Percentiles rank a stretch among this genome's conserved stretches.
phyloP scores from a whole-genome alignment of 2,888 invertebrate species.

The Temnothorax ravouxi region DNA sequence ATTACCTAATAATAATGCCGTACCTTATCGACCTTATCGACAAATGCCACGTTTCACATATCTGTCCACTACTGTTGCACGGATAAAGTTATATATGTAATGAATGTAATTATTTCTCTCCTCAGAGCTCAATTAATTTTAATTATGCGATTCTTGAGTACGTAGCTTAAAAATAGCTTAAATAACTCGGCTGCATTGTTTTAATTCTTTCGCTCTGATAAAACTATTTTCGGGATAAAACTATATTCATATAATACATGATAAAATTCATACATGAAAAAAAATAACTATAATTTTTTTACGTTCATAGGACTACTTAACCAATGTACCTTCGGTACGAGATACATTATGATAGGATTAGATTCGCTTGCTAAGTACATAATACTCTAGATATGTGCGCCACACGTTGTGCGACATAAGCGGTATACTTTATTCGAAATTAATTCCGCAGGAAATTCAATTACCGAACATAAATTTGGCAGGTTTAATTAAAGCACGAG shows the following conservation, averaged over 20 bases:
- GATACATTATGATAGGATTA: slow-evolving; percentile 23
- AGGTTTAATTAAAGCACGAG: slow-evolving; percentile 53
- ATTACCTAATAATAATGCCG: neutral
- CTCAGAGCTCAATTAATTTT: neutral
- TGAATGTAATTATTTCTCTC: slow-evolving; percentile 5
- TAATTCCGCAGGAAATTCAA: slow-evolving; percentile 53
- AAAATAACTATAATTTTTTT: neutral
- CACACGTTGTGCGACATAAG: slow-evolving; percentile 27
- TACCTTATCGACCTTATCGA: neutral
- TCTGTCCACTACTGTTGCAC: neutral
- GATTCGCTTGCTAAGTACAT: slow-evolving; percentile 6
- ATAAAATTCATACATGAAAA: neutral
- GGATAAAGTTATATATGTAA: neutral
- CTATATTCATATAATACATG: too few relatives aligned
- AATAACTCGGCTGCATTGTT: neutral
- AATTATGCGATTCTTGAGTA: slow-evolving; percentile 11
- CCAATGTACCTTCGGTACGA: neutral
- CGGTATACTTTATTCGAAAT: slow-evolving; percentile 48
- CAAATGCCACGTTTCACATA: neutral
- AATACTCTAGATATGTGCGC: neutral
- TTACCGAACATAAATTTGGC: slow-evolving; percentile 50
- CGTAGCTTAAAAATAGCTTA: neutral
- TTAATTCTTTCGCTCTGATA: neutral
- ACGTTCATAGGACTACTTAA: neutral
- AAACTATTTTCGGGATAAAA: neutral